Conservation (phyloP, 2,888 invertebrate genomes). For the Diarsia dahlii region DNA sequence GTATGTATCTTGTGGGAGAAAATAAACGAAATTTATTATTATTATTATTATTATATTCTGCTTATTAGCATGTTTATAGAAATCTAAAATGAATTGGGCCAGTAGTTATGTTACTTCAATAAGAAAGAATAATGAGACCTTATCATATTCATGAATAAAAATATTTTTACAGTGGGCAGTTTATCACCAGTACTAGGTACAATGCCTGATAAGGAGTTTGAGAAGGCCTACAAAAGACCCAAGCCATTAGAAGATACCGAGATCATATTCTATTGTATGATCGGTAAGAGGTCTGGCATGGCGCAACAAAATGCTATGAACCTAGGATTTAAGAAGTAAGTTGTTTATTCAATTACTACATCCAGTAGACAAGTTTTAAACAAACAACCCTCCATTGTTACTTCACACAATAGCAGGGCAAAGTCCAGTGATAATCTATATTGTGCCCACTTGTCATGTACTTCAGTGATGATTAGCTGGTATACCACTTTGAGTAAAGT, state of each 20-base stretch:
- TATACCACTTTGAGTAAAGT: neutral
- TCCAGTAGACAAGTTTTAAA: neutral
- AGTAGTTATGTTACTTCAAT: neutral
- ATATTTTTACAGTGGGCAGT: slow-evolving; percentile 86
- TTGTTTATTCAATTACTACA: slow-evolving; percentile 28
- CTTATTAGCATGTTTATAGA: neutral
- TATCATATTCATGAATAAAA: neutral
- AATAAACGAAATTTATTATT: too few relatives aligned
- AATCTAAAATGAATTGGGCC: neutral
- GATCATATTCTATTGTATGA: slow-evolving; percentile 93
- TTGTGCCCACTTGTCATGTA: neutral
- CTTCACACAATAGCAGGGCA: neutral
- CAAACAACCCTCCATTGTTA: neutral
- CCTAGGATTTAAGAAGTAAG: slow-evolving; percentile 92
- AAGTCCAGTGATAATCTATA: neutral
- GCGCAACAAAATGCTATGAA: slow-evolving; percentile 91
- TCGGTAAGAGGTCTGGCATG: slow-evolving; percentile 92
- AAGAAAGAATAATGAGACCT: neutral
- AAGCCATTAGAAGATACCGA: slow-evolving; percentile 91
- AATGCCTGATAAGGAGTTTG: slow-evolving; percentile 89
- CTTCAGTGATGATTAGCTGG: neutral
- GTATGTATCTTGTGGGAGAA: too few relatives aligned
- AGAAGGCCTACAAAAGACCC: slow-evolving; percentile 88
- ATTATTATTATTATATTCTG: slow-evolving; percentile 52
- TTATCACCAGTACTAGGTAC: slow-evolving; percentile 84